Conservation (phyloP, 2,888 invertebrate genomes). For the Acholoe squamosa region DNA sequence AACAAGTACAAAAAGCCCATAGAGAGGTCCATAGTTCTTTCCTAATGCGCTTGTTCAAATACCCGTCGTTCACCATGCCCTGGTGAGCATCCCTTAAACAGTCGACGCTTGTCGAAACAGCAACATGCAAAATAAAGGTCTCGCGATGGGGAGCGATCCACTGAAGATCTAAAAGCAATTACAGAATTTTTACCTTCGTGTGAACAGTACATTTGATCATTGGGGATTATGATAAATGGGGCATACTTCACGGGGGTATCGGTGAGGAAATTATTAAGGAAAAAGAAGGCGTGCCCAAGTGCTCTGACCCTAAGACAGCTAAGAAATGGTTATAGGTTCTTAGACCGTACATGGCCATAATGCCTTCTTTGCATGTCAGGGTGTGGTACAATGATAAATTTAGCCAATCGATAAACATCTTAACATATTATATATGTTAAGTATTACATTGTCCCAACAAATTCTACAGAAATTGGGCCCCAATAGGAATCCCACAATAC, state of each 20-base stretch:
- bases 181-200: not conserved
- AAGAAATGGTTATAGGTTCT: no score
- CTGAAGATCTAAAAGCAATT: conserved; percentile 39
- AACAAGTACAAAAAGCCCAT: not conserved
- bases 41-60: not conserved
- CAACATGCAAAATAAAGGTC: conserved; percentile 11
- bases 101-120: not conserved
- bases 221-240: not conserved
- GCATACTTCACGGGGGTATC: not conserved
- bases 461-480: no score
- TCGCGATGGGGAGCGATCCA: not conserved
- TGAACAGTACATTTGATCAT: not conserved
- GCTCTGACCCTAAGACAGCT: no score
- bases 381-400: no score
- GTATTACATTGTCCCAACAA: no score
- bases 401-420: no score
- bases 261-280: not conserved
- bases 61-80: not conserved
- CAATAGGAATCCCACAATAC: no score
- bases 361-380: no score
- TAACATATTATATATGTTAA: no score
- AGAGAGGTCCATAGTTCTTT: not conserved
- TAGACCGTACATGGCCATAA: no score
- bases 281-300: not conserved
- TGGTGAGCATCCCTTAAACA: not conserved